Evolutionary conservation across 2,888 invertebrate species (phyloP).

Genomic region (Oscheius myriophilus): DNA sequence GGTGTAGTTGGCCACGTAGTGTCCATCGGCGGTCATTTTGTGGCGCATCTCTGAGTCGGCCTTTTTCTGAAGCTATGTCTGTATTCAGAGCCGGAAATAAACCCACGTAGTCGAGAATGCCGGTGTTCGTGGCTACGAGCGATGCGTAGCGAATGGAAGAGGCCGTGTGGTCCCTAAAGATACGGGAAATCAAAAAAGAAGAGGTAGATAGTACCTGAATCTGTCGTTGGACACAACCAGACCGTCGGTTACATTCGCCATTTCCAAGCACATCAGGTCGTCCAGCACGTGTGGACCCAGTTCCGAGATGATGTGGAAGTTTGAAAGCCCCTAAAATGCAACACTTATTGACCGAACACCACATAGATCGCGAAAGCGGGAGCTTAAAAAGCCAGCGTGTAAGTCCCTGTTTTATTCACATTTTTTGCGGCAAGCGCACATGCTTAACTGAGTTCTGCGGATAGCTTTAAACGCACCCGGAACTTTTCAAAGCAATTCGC

Average conservation of each 20-base stretch:
- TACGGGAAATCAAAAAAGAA: no score
- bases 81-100: no score
- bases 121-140: not conserved
- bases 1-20: conserved; percentile 18
- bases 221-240: conserved; percentile 11
- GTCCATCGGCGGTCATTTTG: conserved; percentile 21
- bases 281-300: not conserved
- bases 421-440: no score
- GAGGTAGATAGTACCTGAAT: conserved; percentile 11
- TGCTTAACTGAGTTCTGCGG: no score
- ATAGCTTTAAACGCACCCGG: no score
- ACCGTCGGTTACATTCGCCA: not conserved
- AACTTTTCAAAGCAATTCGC: no score
- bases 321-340: not conserved
- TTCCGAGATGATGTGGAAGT: not conserved
- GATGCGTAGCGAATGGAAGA: not conserved
- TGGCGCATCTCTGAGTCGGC: conserved; percentile 1
- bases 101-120: not conserved
- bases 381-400: no score
- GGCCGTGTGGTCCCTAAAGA: no score
- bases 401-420: no score
- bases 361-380: no score
- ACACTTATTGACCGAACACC: no score
- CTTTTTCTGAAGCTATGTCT: no score
- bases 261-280: conserved; percentile 1